Base-by-base conservation (phyloP, 2,113 vertebrate genomes). In the Chunga burmeisteri region DNA sequence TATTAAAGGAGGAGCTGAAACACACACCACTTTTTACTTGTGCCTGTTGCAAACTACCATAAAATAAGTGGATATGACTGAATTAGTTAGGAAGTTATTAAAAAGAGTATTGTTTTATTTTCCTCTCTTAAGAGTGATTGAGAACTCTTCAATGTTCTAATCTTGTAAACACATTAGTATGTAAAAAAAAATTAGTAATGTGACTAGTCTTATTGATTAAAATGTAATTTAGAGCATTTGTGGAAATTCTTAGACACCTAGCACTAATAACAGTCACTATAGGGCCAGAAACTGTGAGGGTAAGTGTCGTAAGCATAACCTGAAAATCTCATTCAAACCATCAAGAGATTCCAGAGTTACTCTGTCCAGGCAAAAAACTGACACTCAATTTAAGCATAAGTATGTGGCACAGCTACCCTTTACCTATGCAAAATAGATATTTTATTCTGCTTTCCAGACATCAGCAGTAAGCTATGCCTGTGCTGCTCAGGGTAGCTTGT, bases 21-120 rank as follows among this genome's bases (percentile, higher is more conserved):
- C 2, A 50, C 5, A 8, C 1, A 4, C 4, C 1, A 0, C 2
- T 34, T 75, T 36, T 49, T 5, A 47, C 13, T 74, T 71, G 6
- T 61, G 3, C 3, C 29, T 81, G 11, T 5, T 47, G 10, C 34
- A 59, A 62, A 22, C 5, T 27, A 62, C 10, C 6, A 55, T 55
- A 38, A 61, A 86, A 18, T 42, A 67, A 58, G 30, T 10, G 2
- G 21, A 6, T 32, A 8, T 44, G 34, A 56, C 16, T 47, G 38
- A 81, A 82, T 32, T 65, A 16, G 11, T 32, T 18, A 36, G 40
- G 3, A 52, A 75, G 19, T 9, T 80, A 20, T 40, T 90, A 36
- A 70, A 32, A 75, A n/a, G 13, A 62, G 2, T 1, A 14, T 2
- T 25, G 13, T 46, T 62, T 50, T 50, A 32, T 38, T 88, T 62